Base-by-base conservation (phyloP, 2,113 vertebrate species). In the Scophthalmus maximus region DNA sequence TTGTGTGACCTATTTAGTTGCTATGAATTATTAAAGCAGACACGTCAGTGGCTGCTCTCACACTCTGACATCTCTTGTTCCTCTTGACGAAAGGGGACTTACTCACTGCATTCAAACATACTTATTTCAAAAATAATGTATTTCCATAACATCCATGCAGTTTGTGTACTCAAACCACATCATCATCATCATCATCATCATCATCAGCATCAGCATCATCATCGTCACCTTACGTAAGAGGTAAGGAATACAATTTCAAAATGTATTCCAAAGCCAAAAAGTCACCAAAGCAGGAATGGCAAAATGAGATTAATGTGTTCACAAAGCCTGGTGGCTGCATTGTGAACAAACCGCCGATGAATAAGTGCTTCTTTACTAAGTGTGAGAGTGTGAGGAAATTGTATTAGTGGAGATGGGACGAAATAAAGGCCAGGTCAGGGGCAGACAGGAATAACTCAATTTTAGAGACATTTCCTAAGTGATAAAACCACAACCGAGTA, bases 1-100 rank as follows among this genome's bases (percentile, higher is more conserved):
- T 78, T 60, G 61, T 66, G 77, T 87, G 81, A 82, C 78, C 86
- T 85, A 80, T 85, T 86, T 86, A 88, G 70, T 69, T 68, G 72
- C 62, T 78, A 27, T 80, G 59, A 77, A 81, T 81, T 73, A 83
- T 76, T 81, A 75, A 87, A 30, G 34, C 65, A 46, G 73, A 79
- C 72, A 80, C 51, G 22, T 65, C 67, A 42, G 51, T 44, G 51
- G 47, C 30, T 60, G 58, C 53, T 38, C 65, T 64, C 53, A 46
- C 61, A 65, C 68, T 44, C 23, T 47, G 36, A 73, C 73, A 50
- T 61, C 23, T 52, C 61, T n/a, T 55, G 11, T 59, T 80, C 49
- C 38, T 29, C 18, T 61, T 30, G 49, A 47, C 20, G 6, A 61
- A 70, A 68, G 50, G 18, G n/a, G 11, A 55, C 8, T n/a, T 49